phyloP scores from a whole-genome alignment of 2,888 invertebrate genomes.

The Nephrotoma guestfalica region DNA sequence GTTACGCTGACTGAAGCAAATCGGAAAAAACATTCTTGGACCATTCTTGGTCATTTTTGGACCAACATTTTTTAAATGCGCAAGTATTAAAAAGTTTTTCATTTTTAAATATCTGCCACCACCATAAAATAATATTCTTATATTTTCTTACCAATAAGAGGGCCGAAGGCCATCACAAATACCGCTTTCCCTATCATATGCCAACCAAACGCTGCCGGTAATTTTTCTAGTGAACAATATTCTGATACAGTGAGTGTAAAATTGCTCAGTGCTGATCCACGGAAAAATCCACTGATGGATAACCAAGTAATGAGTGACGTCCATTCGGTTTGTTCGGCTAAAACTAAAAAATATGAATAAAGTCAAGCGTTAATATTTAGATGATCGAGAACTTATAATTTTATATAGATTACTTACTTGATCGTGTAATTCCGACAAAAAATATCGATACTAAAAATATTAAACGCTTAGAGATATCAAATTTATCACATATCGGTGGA shows the following conservation, averaged over 20 bases:
- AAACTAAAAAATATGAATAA: slow-evolving; percentile 32
- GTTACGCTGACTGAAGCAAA: no score
- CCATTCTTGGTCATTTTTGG: no score
- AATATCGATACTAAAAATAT: slow-evolving; percentile 58
- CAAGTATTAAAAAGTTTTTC: no score
- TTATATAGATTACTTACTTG: slow-evolving; percentile 40
- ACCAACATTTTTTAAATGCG: no score
- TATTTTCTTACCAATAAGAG: slow-evolving; percentile 43
- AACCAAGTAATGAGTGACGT: slow-evolving; percentile 52
- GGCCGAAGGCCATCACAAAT: slow-evolving; percentile 53
- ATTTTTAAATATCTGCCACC: no score
- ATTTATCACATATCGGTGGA: slow-evolving; percentile 59
- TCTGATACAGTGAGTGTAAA: slow-evolving; percentile 66
- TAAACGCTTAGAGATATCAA: slow-evolving; percentile 50
- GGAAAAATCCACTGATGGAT: slow-evolving; percentile 61
- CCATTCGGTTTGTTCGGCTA: slow-evolving; percentile 60
- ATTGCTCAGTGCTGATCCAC: slow-evolving; percentile 64
- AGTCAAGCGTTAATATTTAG: slow-evolving; percentile 2
- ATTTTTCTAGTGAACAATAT: slow-evolving; percentile 53
- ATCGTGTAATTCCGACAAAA: slow-evolving; percentile 54
- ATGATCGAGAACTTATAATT: not conserved
- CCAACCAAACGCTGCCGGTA: slow-evolving; percentile 62
- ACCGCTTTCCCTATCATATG: slow-evolving; percentile 64
- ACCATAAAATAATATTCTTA: not conserved
- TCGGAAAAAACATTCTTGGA: no score